Evolutionary conservation across 1,140 invertebrate genomes (phyloP), one percentile per base, ranked within the genome.

Genomic region (Mercenaria mercenaria): DNA sequence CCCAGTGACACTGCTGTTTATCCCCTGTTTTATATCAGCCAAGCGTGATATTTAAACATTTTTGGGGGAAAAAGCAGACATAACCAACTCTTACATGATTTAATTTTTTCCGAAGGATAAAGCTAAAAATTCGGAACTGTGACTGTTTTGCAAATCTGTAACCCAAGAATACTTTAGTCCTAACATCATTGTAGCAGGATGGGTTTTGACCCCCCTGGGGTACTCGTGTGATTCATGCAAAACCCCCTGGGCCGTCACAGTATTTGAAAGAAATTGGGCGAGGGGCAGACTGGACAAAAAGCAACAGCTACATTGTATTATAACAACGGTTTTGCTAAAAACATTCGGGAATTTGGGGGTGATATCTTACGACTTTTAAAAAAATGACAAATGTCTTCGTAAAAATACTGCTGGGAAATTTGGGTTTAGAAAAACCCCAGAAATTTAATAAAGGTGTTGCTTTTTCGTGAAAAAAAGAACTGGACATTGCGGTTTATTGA

Each of bases 201-300:
- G 80, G 82, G 80, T 32, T 87, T 87, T 81, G 80, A 90, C 26
- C 69, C 18, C 83, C 76, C 11, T 67, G 8, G 1, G 29, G 81
- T 13, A 37, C 1, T 11, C 52, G 61, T 26, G 26, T 87, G 10
- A 87, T 87, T 64, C 83, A 83, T 76, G 67, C 61, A 32, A 76
- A 34, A n/a, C 83, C 83, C 39, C 89, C 84, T 13, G 10, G 50
- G 32, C 23, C 77, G 23, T 26, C 52, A 2, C 50, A 88, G 10
- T 83, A 87, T 59, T 11, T n/a, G n/a, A 77, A 87, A 37, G 83
- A 90, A 52, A 82, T 87, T 26, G 84, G 84, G 10, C 41, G 83
- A 39, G 79, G 18, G 83, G 83, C 0, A 86, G 82, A 52, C 32
- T 6, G 82, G 89, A 41, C 79, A 87, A n/a, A 32, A 29, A 15